A percentile compares a stretch with the other conserved stretches of the same genome.
These are phyloP conservation scores for Zapornia atra DNA, from an alignment of 2,113 vertebrate species.

Conservation along the genomic window DNA sequence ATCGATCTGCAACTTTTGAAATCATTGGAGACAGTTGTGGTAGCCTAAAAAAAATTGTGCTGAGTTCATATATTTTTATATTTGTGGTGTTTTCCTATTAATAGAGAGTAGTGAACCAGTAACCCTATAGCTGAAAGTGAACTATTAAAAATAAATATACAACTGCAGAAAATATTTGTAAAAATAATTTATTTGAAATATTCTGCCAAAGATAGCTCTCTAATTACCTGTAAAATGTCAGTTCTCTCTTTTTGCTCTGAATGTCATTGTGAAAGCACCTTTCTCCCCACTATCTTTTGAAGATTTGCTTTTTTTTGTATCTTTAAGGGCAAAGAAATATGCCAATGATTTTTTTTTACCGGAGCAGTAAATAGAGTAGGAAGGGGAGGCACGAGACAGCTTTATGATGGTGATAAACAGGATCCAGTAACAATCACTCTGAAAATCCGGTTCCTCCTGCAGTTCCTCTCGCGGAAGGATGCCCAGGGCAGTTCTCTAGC, in stretches of 20 bases:
- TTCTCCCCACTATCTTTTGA: conserved; percentile 51
- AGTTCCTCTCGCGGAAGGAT: neutral
- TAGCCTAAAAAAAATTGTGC: conserved; percentile 59
- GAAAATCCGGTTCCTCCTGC: neutral
- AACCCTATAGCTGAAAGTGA: conserved; percentile 49
- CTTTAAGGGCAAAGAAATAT: conserved; percentile 51
- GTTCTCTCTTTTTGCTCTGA: conserved; percentile 66
- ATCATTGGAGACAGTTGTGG: conserved; percentile 48
- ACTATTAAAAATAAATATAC: conserved; percentile 43
- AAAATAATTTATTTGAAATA: conserved; percentile 63
- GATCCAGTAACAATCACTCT: neutral
- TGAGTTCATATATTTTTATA: conserved; percentile 76
- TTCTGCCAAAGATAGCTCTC: conserved; percentile 78
- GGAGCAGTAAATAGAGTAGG: conserved; percentile 8
- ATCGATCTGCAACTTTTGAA: conserved; percentile 30
- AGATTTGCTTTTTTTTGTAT: conserved; percentile 62
- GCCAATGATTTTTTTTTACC: conserved; percentile 21
- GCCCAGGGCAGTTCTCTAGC: neutral
- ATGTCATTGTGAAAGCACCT: conserved; percentile 63
- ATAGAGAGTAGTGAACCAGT: conserved; percentile 59
- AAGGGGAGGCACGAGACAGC: neutral
- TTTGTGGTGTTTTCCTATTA: conserved; percentile 71
- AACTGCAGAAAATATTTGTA: conserved; percentile 59
- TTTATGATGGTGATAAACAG: neutral
- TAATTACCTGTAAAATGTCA: conserved; percentile 52